Evolutionary conservation across 2,797 vertebrate genomes (phyloP).

Genomic region (Silurus lanzhouensis): DNA sequence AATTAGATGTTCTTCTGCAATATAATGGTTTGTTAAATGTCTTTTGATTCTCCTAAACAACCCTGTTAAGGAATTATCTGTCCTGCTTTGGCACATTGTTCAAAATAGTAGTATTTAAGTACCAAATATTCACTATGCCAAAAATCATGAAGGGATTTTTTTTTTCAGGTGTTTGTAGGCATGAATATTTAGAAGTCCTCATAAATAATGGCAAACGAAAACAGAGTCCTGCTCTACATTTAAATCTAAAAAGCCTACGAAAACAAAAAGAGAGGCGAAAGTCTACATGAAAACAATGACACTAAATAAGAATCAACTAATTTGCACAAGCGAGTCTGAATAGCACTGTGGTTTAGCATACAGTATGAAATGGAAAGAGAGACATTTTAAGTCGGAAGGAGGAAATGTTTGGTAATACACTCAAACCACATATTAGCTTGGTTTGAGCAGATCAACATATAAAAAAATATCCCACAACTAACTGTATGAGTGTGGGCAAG

Average conservation of each 20-base stretch:
- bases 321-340: neutral
- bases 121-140: neutral
- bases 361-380: neutral
- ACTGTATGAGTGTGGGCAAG: neutral
- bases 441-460: neutral
- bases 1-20: neutral
- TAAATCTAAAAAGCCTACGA: neutral
- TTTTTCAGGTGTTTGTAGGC: neutral
- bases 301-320: neutral
- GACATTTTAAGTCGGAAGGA: neutral
- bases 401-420: slow-evolving; percentile 14
- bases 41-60: neutral
- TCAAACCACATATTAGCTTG: neutral
- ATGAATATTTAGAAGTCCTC: neutral
- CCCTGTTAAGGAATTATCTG: neutral
- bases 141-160: neutral
- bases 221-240: neutral
- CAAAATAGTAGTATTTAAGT: too few species aligned
- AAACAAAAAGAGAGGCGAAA: neutral
- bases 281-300: neutral
- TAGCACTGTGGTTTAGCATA: neutral
- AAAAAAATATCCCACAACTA: neutral
- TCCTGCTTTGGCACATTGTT: neutral
- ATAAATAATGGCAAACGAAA: neutral
- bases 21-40: neutral